phyloP scores from a whole-genome alignment of 53 echinoderm and acorn worm species.

The Apostichopus leukothele region DNA sequence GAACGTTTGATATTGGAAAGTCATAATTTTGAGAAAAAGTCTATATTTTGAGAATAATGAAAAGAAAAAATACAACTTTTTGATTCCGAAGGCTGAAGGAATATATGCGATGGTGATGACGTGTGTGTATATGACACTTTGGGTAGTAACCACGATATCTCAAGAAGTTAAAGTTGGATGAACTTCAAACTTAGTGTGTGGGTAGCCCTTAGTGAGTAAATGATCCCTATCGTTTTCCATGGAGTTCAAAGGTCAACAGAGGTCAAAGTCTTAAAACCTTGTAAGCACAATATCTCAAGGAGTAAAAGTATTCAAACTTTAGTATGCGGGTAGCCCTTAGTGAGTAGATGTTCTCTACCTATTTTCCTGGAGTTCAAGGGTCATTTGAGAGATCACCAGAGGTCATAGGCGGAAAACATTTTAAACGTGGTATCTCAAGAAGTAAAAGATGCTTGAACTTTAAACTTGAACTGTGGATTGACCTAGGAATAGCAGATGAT shows the following conservation, averaged over 20 bases:
- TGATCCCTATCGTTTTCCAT: constrained; percentile 14
- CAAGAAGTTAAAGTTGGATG: neutral
- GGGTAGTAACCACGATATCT: neutral
- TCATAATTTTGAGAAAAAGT: too few relatives aligned
- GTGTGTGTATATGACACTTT: neutral
- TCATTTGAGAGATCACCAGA: neutral
- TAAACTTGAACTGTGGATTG: neutral
- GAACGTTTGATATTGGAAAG: too few relatives aligned
- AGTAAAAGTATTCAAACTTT: neutral
- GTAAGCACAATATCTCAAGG: neutral
- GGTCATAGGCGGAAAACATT: neutral
- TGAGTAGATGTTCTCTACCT: neutral
- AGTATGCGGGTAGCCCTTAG: neutral
- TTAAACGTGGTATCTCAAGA: neutral
- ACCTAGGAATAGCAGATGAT: neutral
- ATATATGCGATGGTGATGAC: neutral
- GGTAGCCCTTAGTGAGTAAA: neutral
- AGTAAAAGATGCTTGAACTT: neutral
- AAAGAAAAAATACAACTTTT: neutral
- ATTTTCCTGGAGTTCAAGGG: neutral
- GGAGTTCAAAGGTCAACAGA: neutral
- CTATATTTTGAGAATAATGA: too few relatives aligned
- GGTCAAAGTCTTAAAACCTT: neutral
- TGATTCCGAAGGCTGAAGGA: neutral
- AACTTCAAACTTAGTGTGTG: neutral